Base-by-base conservation (phyloP, 2,113 vertebrate species). In the Ceratotherium simum region DNA sequence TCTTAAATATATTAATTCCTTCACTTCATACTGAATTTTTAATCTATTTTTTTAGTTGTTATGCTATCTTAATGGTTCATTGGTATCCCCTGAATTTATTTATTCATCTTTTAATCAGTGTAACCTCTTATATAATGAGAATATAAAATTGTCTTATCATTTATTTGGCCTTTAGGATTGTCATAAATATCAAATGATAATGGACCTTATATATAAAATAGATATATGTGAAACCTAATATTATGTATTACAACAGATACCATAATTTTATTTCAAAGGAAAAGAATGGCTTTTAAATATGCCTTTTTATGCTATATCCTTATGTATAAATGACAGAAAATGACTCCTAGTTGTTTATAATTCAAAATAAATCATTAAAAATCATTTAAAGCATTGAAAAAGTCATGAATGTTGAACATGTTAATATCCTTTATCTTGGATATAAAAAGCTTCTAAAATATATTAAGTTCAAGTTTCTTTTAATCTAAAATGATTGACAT, bases 391-490 rank as follows among this genome's bases (percentile, higher is more conserved):
- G 1, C 6, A 69, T 90, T 67, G 36, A 67, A 62, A 96, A 65
- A 36, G 4, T 58, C 36, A 85, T 86, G 23, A 65, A 51, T 91
- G 11, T 54, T 56, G 65, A 83, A 1, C 27, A 89, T 20, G 65
- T 2, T 64, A 58, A 87, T 72, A 67, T 95, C 85, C 5, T 70
- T 81, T 76, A 42, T 84, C 21, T 76, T 91, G 14, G 20, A 64
- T 94, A 42, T 69, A 46, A 67, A 31, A 72, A 60, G 2, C 18
- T 82, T 87, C 20, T 72, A 36, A 78, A 73, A 79, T 95, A 64
- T 80, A 76, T 95, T 80, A 87, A 86, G 23, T 88, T 25, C 29
- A 64, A 67, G 27, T 79, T 94, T 65, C 31, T 93, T 96, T 89
- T 56, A 29, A 60, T 56, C 11, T 72, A 72, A 80, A 83, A 46